These are phyloP conservation scores for Acleris emargana DNA, from an alignment of 2,888 invertebrate species.

Conservation along the genomic window DNA sequence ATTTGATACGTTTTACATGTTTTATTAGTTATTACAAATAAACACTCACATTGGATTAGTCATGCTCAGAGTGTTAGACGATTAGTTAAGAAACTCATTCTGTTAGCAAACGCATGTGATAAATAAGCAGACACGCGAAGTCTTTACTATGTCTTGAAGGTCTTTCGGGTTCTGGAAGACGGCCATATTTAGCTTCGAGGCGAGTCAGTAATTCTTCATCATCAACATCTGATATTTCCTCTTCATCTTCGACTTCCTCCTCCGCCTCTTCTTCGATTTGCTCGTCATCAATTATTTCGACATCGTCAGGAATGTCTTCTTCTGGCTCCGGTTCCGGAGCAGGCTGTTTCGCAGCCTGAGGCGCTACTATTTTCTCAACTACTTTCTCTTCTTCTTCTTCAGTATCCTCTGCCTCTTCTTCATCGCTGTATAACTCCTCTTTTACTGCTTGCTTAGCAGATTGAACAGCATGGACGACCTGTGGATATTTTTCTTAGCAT, in stretches of 20 bases:
- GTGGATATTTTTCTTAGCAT: conserved; percentile 38
- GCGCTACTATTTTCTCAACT: conserved; percentile 51
- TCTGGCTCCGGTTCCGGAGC: conserved; percentile 47
- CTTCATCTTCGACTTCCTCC: conserved; percentile 76
- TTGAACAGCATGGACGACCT: conserved; percentile 47
- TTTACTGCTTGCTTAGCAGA: conserved; percentile 47
- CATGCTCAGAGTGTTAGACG: conserved; percentile 64
- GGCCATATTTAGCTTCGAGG: conserved; percentile 89
- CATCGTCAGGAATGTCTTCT: conserved; percentile 70
- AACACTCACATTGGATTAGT: conserved; percentile 73
- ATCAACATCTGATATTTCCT: conserved; percentile 86
- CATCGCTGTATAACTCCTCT: conserved; percentile 70
- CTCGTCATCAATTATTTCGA: conserved; percentile 76
- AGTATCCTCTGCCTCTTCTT: conserved; percentile 63
- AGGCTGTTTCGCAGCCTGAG: conserved; percentile 40
- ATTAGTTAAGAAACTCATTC: conserved; percentile 59
- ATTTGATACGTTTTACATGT: not conserved
- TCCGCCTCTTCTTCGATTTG: conserved; percentile 78
- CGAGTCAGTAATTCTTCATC: conserved; percentile 88
- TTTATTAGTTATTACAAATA: conserved; percentile 39
- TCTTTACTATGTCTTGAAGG: conserved; percentile 77
- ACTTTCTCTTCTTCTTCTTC: conserved; percentile 64
- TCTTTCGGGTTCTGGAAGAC: conserved; percentile 82
- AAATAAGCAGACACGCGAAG: conserved; percentile 43
- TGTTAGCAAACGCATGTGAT: conserved; percentile 41